Base-by-base conservation (phyloP, 2,888 invertebrate genomes). In the Anodontia alba region DNA sequence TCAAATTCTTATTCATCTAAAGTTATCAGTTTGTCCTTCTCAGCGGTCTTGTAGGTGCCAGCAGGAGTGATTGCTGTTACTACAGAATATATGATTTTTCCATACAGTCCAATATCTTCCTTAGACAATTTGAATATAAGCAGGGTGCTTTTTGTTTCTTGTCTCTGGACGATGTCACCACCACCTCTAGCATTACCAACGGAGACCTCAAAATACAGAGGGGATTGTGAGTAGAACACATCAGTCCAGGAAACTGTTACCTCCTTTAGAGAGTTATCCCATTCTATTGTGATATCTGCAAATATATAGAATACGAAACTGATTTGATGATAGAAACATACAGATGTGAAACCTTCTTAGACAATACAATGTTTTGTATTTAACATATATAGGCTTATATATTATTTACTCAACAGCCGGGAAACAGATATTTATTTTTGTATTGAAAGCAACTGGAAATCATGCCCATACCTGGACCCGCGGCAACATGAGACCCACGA, bases 191-290 rank as follows among this genome's bases (percentile, higher is more conserved):
- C 46, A 20, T 66, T 72, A 17, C 80, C 80, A 33, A 72, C 68
- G 7, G 80, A 80, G 29, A 80, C 76, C 57, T 80, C 76, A 12
- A 76, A 80, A 51, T 68, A 76, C 29, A 80, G 26, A 1, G 42
- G 26, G 29, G 54, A 20, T 12, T 66, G 7, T 1, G 80, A 72
- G 29, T 46, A 43, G 46, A 80, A 80, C 1, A 76, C 73, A 33
- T 46, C 57, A 10, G 54, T 31, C 80, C 80, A 80, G 20, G 49
- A 67, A 17, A 76, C 76, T 33, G 72, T 43, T 12, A 17, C 46
- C 46, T 46, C 20, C n/a, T 46, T 17, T 15, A 15, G 15, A 17
- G 46, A 46, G 17, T 20, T 12, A 20, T 46, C 17, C 46, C 46
- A 46, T 20, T 12, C 20, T 20, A 46, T 46, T 15, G 46, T 46